These are phyloP conservation scores for Mya arenaria DNA, from an alignment of 1,140 invertebrate species.

Conservation along the genomic window DNA sequence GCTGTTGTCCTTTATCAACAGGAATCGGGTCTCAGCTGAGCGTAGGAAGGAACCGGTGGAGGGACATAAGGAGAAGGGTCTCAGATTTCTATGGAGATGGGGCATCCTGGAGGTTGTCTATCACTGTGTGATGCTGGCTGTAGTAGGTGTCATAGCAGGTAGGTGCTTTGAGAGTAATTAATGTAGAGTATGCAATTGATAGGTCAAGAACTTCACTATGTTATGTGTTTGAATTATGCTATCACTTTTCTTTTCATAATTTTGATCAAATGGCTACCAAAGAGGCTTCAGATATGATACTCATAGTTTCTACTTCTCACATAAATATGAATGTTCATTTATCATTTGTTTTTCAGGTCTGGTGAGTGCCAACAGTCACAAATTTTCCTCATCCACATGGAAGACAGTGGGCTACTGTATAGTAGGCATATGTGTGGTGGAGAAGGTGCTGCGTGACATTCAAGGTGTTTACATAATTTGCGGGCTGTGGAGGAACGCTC, in stretches of 20 bases:
- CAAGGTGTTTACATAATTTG: constrained; percentile 77
- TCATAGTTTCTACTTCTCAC: too few species aligned
- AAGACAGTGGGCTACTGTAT: constrained; percentile 72
- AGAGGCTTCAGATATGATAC: too few species aligned
- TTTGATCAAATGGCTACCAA: too few species aligned
- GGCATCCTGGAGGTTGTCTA: constrained; percentile 70
- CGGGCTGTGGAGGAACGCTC: constrained; percentile 75
- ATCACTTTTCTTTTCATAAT: too few species aligned
- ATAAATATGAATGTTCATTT: too few species aligned
- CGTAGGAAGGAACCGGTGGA: constrained; percentile 41
- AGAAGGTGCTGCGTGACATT: constrained; percentile 73
- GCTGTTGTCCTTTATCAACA: constrained; percentile 54
- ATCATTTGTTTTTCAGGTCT: constrained; percentile 53
- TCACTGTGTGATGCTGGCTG: constrained; percentile 70
- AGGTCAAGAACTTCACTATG: too few species aligned
- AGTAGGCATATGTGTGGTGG: constrained; percentile 74
- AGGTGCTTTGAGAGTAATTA: constrained; percentile 26
- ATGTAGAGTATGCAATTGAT: too few species aligned
- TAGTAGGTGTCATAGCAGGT: constrained; percentile 66
- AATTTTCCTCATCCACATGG: constrained; percentile 59
- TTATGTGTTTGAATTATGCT: too few species aligned
- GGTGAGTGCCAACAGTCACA: constrained; percentile 42
- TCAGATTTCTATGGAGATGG: constrained; percentile 75
- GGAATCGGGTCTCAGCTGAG: constrained; percentile 66
- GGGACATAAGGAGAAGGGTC: background rate